Evolutionary conservation across 2,797 vertebrate genomes (phyloP).

Genomic region (Fistularia commersonii): DNA sequence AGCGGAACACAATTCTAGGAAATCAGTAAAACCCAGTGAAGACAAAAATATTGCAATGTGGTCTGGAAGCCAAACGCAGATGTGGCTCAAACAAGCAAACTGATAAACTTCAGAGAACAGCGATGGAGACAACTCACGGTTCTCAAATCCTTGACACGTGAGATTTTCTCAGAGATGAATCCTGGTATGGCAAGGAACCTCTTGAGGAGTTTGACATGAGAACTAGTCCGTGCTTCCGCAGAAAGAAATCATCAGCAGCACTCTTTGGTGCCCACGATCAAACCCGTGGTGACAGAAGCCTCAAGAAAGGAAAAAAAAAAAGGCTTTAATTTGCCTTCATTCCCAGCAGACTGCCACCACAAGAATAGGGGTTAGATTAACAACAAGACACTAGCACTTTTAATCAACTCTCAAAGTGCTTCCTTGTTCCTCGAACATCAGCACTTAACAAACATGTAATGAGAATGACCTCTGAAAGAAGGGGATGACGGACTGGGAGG

Average conservation of each 20-base stretch:
- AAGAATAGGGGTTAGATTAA: conserved; percentile 59
- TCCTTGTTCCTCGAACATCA: conserved; percentile 37
- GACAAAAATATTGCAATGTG: too few relatives aligned
- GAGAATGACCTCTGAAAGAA: conserved; percentile 34
- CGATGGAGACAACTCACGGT: conserved; percentile 15
- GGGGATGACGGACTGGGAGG: conserved; percentile 58
- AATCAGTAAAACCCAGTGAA: too few relatives aligned
- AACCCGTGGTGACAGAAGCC: conserved; percentile 49
- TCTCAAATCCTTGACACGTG: neutral
- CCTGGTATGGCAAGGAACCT: conserved; percentile 29
- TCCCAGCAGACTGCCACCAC: conserved; percentile 48
- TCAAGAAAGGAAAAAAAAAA: conserved; percentile 18
- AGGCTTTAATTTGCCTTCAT: conserved; percentile 56
- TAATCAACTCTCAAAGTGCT: conserved; percentile 65
- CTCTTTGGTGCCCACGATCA: conserved; percentile 51
- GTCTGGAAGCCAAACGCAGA: too few relatives aligned
- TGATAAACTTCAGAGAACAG: conserved; percentile 18
- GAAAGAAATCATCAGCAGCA: conserved; percentile 54
- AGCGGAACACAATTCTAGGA: too few relatives aligned
- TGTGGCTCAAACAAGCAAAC: conserved; percentile 4
- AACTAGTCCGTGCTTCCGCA: conserved; percentile 36
- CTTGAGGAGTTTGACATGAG: conserved; percentile 46
- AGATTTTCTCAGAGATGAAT: conserved; percentile 41
- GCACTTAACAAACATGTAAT: conserved; percentile 60
- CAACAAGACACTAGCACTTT: conserved; percentile 49